Percentiles rank a stretch among this genome's conserved stretches.
Conservation (phyloP, 2,797 vertebrate species). For the Sebastes baramenuke region DNA sequence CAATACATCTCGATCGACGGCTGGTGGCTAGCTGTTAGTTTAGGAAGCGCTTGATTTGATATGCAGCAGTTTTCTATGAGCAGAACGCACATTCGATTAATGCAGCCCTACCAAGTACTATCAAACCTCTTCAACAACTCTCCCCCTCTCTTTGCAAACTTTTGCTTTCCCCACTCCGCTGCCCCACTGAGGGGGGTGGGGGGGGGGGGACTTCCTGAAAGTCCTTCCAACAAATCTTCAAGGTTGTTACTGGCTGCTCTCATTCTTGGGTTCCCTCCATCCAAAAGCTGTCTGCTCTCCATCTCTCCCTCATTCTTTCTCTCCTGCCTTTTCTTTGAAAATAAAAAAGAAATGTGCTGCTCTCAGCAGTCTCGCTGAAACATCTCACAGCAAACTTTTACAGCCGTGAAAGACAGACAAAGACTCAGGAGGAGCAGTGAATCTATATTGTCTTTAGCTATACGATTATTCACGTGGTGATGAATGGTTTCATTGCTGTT, state of each 20-base stretch:
- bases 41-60: no score
- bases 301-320: constrained; percentile 2
- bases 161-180: neutral
- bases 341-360: constrained; percentile 35
- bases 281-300: constrained; percentile 12
- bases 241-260: constrained; percentile 45
- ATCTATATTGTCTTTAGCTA: neutral
- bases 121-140: neutral
- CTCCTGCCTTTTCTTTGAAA: constrained; percentile 4
- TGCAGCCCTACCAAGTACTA: neutral
- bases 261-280: constrained; percentile 8
- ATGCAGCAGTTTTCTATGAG: no score
- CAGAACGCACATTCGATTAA: no score
- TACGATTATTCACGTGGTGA: neutral
- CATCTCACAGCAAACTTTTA: neutral
- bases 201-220: constrained; percentile 41
- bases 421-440: neutral
- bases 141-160: neutral
- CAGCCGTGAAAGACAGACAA: constrained; percentile 2
- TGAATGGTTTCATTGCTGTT: constrained; percentile 1
- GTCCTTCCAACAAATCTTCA: constrained; percentile 26
- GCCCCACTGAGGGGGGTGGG: neutral
- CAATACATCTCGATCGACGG: no score
- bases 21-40: no score
- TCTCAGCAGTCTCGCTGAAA: constrained; percentile 37